Conservation (phyloP, 2,113 vertebrate species). For the Poeciliopsis occidentalis region DNA sequence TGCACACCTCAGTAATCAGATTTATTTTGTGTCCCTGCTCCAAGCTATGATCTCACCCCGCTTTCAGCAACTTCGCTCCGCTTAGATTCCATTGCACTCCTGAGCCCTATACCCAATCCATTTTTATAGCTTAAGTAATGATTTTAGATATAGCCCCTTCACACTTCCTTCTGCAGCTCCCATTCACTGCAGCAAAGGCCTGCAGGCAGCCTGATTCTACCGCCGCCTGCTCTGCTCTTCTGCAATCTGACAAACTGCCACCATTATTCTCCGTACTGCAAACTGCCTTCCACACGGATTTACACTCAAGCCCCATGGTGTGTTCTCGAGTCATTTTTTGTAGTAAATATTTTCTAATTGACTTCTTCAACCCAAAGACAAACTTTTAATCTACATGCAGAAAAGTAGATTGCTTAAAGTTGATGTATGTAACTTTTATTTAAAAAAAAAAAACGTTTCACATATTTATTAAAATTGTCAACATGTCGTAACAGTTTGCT, state of each 20-base stretch:
- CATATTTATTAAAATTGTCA: too few species aligned
- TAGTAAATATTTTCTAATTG: too few species aligned
- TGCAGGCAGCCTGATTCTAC: conserved; percentile 17
- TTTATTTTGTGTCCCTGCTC: conserved; percentile 42
- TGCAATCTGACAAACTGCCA: conserved; percentile 15
- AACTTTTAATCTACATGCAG: too few species aligned
- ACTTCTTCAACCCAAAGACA: too few species aligned
- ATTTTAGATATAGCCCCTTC: conserved; percentile 40
- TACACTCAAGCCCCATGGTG: not conserved
- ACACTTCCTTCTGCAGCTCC: conserved; percentile 30
- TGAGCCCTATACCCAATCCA: not conserved
- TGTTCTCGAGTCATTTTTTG: too few species aligned
- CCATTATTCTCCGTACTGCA: not conserved
- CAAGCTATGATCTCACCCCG: conserved; percentile 9
- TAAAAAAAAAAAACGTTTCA: too few species aligned
- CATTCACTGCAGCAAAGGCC: conserved; percentile 24
- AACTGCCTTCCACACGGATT: not conserved
- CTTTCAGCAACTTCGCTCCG: conserved; percentile 6
- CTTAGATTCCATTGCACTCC: conserved; percentile 49
- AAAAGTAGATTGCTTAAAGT: too few species aligned
- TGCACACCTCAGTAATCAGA: conserved; percentile 34
- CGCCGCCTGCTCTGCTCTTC: conserved; percentile 35
- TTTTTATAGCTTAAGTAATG: conserved; percentile 55
- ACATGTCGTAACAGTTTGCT: too few species aligned
- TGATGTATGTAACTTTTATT: too few species aligned